Evolutionary conservation across 1,140 invertebrate genomes (phyloP).

Genomic region (Phenacoccus solenopsis): DNA sequence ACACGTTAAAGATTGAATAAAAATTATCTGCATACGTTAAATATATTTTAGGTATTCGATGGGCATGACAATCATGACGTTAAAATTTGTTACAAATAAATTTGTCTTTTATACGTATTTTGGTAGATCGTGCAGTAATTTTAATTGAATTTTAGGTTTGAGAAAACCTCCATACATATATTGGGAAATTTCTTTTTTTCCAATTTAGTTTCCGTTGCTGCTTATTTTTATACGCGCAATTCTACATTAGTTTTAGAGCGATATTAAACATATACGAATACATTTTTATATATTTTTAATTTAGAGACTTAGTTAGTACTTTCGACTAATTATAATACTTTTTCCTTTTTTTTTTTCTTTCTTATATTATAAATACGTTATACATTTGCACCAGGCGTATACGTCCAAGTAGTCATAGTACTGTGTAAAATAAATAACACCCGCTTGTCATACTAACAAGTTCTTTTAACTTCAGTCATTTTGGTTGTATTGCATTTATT

Average conservation of each 20-base stretch:
- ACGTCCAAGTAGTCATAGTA: background rate
- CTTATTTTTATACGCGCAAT: background rate
- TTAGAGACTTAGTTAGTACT: background rate
- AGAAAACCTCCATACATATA: background rate
- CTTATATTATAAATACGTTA: background rate
- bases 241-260: background rate
- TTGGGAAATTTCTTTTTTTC: background rate
- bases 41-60: too few species aligned
- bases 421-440: background rate
- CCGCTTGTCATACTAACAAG: background rate
- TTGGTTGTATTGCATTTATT: conserved; percentile 4
- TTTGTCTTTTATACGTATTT: background rate
- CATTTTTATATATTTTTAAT: too few species aligned
- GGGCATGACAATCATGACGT: too few species aligned
- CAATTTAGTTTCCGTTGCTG: background rate
- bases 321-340: background rate
- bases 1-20: too few species aligned
- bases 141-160: background rate
- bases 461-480: background rate
- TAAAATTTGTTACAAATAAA: background rate
- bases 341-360: background rate
- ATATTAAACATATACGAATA: background rate
- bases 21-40: too few species aligned
- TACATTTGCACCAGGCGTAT: background rate
- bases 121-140: background rate